Evolutionary conservation across 2,888 invertebrate species (phyloP).

Genomic region (Drosophila neonasuta): DNA sequence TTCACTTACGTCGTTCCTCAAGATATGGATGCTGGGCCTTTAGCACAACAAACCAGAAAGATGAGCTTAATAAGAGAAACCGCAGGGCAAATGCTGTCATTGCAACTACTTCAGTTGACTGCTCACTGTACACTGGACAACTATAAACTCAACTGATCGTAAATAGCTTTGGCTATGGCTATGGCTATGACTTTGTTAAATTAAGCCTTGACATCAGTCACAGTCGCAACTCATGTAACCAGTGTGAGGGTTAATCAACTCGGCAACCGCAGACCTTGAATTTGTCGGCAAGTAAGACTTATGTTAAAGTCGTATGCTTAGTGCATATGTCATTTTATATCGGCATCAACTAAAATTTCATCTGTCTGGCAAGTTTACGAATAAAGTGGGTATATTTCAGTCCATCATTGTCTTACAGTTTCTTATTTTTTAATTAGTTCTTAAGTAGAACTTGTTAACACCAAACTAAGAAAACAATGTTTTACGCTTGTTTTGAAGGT

Average conservation of each 20-base stretch:
- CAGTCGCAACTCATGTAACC: conserved; percentile 20
- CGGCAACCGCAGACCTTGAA: conserved; percentile 48
- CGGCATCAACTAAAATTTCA: not conserved
- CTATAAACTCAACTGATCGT: conserved; percentile 8
- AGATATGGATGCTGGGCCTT: conserved; percentile 41
- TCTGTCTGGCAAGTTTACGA: not conserved
- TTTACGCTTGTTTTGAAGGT: no score
- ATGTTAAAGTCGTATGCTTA: not conserved
- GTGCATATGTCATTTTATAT: not conserved
- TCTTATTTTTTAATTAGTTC: not conserved
- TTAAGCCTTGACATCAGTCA: conserved; percentile 10
- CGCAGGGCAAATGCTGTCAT: conserved; percentile 25
- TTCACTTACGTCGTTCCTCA: conserved; percentile 46
- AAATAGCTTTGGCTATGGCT: not conserved
- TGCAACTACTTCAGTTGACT: conserved; percentile 45
- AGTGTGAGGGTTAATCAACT: conserved; percentile 45
- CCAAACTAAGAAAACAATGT: not conserved
- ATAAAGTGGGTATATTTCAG: not conserved
- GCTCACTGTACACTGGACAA: conserved; percentile 33
- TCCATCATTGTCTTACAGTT: not conserved
- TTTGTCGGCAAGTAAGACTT: not conserved
- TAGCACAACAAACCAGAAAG: conserved; percentile 18
- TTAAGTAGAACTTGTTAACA: not conserved
- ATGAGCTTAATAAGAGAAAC: conserved; percentile 12
- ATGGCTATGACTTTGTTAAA: conserved; percentile 29